Conservation (phyloP, 2,797 vertebrate species). For the Balearica regulorum region DNA sequence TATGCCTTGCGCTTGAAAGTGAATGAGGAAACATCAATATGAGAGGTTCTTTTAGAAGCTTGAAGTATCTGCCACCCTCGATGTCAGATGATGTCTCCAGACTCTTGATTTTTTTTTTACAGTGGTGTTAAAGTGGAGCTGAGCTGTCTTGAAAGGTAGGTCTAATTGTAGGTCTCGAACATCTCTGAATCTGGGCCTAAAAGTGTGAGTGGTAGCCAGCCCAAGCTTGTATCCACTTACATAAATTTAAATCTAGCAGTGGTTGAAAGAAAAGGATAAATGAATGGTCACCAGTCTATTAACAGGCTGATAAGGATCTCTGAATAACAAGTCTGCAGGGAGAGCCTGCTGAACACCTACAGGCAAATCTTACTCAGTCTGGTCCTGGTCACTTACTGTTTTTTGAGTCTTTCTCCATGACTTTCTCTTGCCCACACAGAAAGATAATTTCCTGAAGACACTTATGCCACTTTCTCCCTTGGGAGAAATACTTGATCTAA, state of each 20-base stretch:
- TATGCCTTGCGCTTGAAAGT: background rate
- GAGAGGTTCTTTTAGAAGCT: background rate
- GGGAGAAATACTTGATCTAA: background rate
- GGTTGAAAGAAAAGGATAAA: background rate
- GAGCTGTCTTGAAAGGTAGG: background rate
- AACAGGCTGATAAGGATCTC: background rate
- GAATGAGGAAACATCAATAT: background rate
- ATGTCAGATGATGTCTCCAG: background rate
- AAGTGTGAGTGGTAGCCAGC: background rate
- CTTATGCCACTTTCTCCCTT: background rate
- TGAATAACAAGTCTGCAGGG: background rate
- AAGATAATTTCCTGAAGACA: background rate
- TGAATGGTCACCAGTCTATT: background rate
- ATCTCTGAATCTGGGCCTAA: background rate
- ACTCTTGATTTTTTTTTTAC: background rate
- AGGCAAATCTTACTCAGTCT: background rate
- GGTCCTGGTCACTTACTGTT: background rate
- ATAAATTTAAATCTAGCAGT: background rate
- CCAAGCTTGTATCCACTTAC: background rate
- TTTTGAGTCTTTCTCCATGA: background rate
- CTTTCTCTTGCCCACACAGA: background rate
- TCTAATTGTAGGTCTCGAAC: background rate
- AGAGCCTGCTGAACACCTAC: background rate
- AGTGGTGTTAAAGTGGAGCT: background rate
- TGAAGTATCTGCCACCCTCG: background rate